Evolutionary conservation across 2,888 invertebrate species (phyloP).

Genomic region (Perithous albicinctus): DNA sequence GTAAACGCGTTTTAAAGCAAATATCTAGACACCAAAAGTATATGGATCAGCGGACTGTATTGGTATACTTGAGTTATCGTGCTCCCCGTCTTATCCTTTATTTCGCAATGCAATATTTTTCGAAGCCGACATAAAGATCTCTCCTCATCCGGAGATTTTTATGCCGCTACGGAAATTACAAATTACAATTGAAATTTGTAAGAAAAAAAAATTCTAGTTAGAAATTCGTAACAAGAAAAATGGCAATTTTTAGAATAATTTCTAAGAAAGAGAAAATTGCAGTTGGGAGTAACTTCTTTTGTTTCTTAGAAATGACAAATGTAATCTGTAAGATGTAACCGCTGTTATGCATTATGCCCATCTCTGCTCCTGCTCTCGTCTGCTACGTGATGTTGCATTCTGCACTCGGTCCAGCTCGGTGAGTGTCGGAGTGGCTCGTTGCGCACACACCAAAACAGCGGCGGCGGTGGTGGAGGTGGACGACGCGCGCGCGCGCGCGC

Average conservation of each 20-base stretch:
- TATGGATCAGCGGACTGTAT: background rate
- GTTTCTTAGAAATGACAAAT: too few species aligned
- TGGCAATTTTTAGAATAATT: too few species aligned
- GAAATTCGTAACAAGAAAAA: too few species aligned
- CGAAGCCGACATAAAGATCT: too few species aligned
- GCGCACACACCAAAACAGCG: conserved; percentile 27
- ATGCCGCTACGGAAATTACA: too few species aligned
- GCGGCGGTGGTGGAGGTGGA: conserved; percentile 12
- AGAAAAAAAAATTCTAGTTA: too few species aligned
- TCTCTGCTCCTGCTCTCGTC: background rate
- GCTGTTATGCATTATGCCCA: too few species aligned
- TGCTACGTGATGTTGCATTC: conserved; percentile 47
- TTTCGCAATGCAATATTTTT: background rate
- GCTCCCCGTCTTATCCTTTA: background rate
- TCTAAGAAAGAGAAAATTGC: too few species aligned
- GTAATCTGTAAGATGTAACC: too few species aligned
- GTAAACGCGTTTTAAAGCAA: background rate
- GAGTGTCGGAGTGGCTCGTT: conserved; percentile 31
- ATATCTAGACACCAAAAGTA: background rate
- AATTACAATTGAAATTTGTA: too few species aligned
- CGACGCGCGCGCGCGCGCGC: conserved; percentile 54
- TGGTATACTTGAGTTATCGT: background rate
- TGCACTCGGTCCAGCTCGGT: conserved; percentile 37
- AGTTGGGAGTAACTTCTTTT: too few species aligned
- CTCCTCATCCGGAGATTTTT: too few species aligned